phyloP scores from a whole-genome alignment of 2,797 vertebrate species.

The Scomberomorus guttatus region DNA sequence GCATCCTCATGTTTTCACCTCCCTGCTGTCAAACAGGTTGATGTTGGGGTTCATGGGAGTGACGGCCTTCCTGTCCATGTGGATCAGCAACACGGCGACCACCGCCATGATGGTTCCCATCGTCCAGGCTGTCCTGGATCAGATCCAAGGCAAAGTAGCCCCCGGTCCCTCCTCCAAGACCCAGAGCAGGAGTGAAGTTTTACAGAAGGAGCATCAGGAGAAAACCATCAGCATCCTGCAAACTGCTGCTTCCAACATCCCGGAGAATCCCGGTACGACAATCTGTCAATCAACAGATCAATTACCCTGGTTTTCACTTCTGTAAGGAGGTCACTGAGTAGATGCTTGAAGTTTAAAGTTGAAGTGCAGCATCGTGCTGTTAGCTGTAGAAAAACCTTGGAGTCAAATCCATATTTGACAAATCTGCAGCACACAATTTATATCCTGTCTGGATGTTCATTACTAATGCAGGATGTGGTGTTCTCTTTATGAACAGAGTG shows the following conservation, averaged over 20 bases:
- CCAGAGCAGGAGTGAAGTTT: background rate
- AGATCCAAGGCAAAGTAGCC: slow-evolving; percentile 80
- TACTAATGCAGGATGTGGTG: too few species aligned
- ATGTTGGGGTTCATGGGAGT: slow-evolving; percentile 97
- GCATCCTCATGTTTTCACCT: background rate
- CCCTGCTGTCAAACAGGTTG: slow-evolving; percentile 80
- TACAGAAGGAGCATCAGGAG: slow-evolving; percentile 32
- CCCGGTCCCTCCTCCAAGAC: slow-evolving; percentile 4
- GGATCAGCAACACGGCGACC: slow-evolving; percentile 98
- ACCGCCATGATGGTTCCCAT: slow-evolving; percentile 99
- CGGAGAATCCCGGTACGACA: slow-evolving; percentile 42
- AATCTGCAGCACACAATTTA: too few species aligned
- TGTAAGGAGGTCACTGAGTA: too few species aligned
- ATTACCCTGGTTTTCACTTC: too few species aligned
- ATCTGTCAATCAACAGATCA: too few species aligned
- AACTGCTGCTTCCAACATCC: background rate
- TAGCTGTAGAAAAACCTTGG: too few species aligned
- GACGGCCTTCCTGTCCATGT: slow-evolving; percentile 98
- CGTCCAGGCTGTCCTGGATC: slow-evolving; percentile 92
- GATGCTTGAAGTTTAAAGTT: too few species aligned
- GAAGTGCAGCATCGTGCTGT: too few species aligned
- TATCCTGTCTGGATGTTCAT: too few species aligned
- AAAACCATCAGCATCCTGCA: slow-evolving; percentile 16
- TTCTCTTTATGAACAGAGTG: too few species aligned
- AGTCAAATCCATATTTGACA: too few species aligned